Evolutionary conservation across 2,113 vertebrate species (phyloP).

Genomic region (Esox niger): DNA sequence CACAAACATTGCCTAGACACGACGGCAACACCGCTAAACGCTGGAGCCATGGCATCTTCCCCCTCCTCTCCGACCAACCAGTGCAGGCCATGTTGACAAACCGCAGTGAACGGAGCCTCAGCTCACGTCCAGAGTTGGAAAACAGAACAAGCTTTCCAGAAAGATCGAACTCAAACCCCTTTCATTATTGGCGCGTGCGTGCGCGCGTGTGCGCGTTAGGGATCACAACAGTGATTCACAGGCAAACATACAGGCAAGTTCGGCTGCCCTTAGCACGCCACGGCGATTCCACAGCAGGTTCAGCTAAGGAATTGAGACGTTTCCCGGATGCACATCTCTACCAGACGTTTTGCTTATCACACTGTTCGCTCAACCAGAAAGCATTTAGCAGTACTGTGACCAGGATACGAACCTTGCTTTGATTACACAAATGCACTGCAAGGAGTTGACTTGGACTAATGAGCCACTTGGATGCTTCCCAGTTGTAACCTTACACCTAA

Average conservation of each 20-base stretch:
- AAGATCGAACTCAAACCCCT: constrained; percentile 26
- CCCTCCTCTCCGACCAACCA: constrained; percentile 3
- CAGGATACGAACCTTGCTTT: too few relatives aligned
- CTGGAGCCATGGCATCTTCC: constrained; percentile 7
- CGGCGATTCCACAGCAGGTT: too few relatives aligned
- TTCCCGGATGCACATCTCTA: too few relatives aligned
- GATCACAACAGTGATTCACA: constrained; percentile 8
- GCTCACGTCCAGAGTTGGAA: constrained; percentile 6
- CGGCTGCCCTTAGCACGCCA: too few relatives aligned
- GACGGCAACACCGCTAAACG: constrained; percentile 10
- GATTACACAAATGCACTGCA: too few relatives aligned
- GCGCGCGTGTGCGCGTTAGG: constrained; percentile 16
- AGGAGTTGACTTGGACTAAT: too few relatives aligned
- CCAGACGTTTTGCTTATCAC: too few relatives aligned
- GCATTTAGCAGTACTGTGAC: too few relatives aligned
- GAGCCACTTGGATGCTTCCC: too few relatives aligned
- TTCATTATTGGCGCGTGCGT: constrained; percentile 16
- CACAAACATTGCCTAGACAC: constrained; percentile 12
- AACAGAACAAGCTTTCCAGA: constrained; percentile 9
- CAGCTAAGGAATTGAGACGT: too few relatives aligned
- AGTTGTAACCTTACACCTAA: too few relatives aligned
- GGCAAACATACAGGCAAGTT: not conserved
- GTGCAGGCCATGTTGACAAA: constrained; percentile 2
- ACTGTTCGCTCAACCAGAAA: too few relatives aligned
- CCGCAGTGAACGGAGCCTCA: constrained; percentile 7